Percentiles rank a stretch among this genome's conserved stretches.
Conservation (phyloP, 1,140 invertebrate genomes). For the Cyrtorhinus lividipennis region DNA sequence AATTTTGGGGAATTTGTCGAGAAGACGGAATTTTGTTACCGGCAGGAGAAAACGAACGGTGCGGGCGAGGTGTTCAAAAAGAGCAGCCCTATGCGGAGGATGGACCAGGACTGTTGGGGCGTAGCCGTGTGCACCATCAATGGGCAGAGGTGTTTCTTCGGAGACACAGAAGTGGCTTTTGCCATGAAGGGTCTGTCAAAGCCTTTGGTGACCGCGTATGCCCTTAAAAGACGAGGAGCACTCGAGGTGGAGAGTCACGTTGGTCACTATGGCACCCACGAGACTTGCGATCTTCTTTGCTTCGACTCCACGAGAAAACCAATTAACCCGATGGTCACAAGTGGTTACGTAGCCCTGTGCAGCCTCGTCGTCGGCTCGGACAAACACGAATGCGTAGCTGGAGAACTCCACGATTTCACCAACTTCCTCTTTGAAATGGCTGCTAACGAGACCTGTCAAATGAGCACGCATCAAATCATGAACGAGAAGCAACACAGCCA, state of each 20-base stretch:
- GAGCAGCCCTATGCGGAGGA: background rate
- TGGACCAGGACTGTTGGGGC: background rate
- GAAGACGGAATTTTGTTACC: background rate
- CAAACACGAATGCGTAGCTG: background rate
- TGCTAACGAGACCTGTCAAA: background rate
- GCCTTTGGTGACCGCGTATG: background rate
- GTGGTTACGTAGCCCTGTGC: background rate
- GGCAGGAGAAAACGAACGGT: background rate
- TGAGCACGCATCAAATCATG: background rate
- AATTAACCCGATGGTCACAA: background rate
- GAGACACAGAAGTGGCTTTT: background rate
- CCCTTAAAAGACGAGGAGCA: background rate
- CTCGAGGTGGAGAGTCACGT: background rate
- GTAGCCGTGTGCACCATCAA: background rate
- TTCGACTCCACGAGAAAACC: background rate
- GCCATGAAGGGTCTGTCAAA: background rate
- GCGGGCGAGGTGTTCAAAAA: background rate
- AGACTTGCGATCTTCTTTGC: background rate
- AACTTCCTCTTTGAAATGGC: background rate
- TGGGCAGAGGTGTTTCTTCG: background rate
- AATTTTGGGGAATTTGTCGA: background rate
- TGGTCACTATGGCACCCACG: background rate
- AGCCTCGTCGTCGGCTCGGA: background rate
- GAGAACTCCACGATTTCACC: background rate
- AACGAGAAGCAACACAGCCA: background rate